Evolutionary conservation across 2,113 vertebrate genomes (phyloP), one percentile per base, ranked within the genome.

Genomic region (Esox niger): DNA sequence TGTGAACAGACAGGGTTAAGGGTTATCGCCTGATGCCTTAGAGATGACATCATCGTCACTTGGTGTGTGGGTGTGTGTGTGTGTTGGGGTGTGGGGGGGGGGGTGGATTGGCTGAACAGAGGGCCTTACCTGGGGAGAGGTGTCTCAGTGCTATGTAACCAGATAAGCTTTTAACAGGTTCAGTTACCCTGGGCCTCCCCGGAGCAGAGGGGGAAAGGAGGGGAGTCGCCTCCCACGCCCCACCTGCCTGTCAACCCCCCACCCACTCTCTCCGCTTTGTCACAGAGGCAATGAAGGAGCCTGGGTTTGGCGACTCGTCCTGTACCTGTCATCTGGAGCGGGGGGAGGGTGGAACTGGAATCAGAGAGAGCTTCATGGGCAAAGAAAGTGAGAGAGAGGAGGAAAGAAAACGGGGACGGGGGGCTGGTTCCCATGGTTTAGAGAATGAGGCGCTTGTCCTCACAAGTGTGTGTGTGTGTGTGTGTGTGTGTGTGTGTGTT

Each of bases 161-260:
- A 64, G 82, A 91, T 86, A 93, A 70, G 82, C 88, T 91, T 94
- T 92, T 91, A 89, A 87, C 67, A 77, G 90, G 84, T 94, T 82
- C 79, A 68, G 75, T 93, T 92, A 90, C 74, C 68, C 77, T 62
- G 78, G 73, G 74, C 79, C 83, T 85, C 81, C 76, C 75, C 17
- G 75, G 59, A 69, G 15, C 47, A 21, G n/a, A 6, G 47, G 17
- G 21, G 60, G 13, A 23, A 6, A 11, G 20, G 21, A n/a, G 38
- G 25, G 23, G 23, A n/a, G 21, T 20, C 13, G 25, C 31, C 54
- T 66, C 52, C 52, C 64, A 66, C n/a, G 52, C 31, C n/a, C 30
- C 65, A 57, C 65, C 65, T 57, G 52, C 47, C 49, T 33, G 20
- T 26, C 64, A 2, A 26, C 55, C 17, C 13, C 23, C 11, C 47